Evolutionary conservation across 1,140 invertebrate genomes (phyloP), one percentile per base, ranked within the genome.

Genomic region (Anastrepha obliqua): DNA sequence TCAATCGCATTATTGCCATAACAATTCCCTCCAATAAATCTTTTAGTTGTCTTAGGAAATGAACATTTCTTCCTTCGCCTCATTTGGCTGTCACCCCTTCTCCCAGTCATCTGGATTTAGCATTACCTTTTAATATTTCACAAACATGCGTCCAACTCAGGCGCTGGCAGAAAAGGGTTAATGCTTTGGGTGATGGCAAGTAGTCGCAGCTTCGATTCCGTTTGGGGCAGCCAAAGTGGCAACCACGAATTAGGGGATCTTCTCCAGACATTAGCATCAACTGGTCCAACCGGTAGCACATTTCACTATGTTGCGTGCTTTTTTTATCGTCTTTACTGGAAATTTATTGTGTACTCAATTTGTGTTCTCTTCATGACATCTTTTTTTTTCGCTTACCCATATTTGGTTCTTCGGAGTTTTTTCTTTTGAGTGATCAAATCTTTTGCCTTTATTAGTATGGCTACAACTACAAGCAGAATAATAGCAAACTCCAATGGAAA

Each of bases 21-120:
- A 55, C 47, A 81, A 55, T 81, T 81, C 74, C 17, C 47, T 81
- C 9, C 47, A 51, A 81, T 81, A 81, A 81, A 81, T 81, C 74
- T 81, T 81, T 81, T 81, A 81, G 74, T 81, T 55, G 74, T 81
- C 74, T 55, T 58, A 20, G 74, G 47, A 42, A 81, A 55, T 81
- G 47, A 81, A 17, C 47, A 81, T 81, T 81, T 81, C 74, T 81
- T 9, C 47, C 9, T 81, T 81, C 55, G 20, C 20, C 20, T 81
- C 47, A 81, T 51, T 81, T 55, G 20, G 44, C 44, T 81, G 9
- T 55, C 74, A 15, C 8, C 74, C 74, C 74, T 81, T 81, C 70
- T 0, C n/a, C 47, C 29, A 55, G 20, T 17, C 60, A 29, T 29
- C 29, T 29, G 29, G 29, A 29, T 29, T 29, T 29, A 29, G 29